phyloP scores from a whole-genome alignment of 2,888 invertebrate genomes.

The Heliconius ethilla region DNA sequence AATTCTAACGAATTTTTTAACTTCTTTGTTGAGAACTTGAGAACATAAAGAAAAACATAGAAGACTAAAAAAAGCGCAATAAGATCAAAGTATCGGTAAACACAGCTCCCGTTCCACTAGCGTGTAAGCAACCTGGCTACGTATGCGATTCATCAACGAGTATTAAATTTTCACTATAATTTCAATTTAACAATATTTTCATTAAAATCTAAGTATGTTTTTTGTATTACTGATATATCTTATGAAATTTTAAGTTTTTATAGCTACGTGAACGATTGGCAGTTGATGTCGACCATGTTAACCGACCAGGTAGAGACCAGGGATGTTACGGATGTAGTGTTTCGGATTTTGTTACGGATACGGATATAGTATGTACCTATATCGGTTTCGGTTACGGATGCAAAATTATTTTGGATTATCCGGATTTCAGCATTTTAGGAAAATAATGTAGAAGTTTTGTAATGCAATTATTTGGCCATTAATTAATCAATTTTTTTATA shows the following conservation, averaged over 20 bases:
- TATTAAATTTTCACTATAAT: slow-evolving; percentile 79
- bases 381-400: neutral
- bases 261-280: slow-evolving; percentile 73
- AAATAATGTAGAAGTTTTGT: neutral
- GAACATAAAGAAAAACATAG: neutral
- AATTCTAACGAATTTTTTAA: neutral
- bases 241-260: slow-evolving; percentile 49
- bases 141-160: slow-evolving; percentile 72
- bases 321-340: slow-evolving; percentile 1
- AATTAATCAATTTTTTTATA: too few species aligned
- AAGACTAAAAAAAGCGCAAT: slow-evolving; percentile 17
- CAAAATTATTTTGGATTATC: neutral
- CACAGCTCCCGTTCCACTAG: slow-evolving; percentile 34
- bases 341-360: neutral
- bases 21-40: neutral
- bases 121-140: slow-evolving; percentile 52
- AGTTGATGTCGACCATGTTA: slow-evolving; percentile 61
- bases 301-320: slow-evolving; percentile 53
- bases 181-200: slow-evolving; percentile 74
- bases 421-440: neutral
- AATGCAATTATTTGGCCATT: neutral
- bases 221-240: slow-evolving; percentile 54
- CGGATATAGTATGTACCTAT: too few species aligned
- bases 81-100: slow-evolving; percentile 30
- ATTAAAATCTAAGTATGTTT: slow-evolving; percentile 70